Percentiles rank a stretch among this genome's conserved stretches.
These are phyloP conservation scores for Nomia melanderi DNA, from an alignment of 1,140 invertebrate species.

Conservation along the genomic window DNA sequence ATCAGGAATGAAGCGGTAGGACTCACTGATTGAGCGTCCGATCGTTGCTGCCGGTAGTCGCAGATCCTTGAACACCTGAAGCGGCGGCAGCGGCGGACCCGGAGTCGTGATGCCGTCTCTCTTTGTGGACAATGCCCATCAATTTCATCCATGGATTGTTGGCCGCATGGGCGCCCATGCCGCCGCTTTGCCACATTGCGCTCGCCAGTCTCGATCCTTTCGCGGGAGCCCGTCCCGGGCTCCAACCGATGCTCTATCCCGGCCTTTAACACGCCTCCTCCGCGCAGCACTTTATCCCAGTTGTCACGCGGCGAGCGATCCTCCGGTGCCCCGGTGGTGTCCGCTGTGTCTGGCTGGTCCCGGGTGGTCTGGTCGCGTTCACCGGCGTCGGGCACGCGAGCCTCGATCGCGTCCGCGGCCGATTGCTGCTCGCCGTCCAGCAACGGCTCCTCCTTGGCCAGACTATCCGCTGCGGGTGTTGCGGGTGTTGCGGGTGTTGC, in stretches of 20 bases:
- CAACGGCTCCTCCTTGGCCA: too few species aligned
- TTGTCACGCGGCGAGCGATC: constrained; percentile 16
- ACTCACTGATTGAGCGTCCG: constrained; percentile 86
- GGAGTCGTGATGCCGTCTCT: constrained; percentile 84
- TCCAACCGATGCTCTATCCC: constrained; percentile 51
- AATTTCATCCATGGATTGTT: constrained; percentile 92
- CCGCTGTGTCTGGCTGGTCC: too few species aligned
- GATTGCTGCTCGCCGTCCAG: too few species aligned
- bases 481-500: too few species aligned
- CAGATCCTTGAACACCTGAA: constrained; percentile 80
- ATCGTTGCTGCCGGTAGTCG: constrained; percentile 81
- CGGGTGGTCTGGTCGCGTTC: too few species aligned
- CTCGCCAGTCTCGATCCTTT: constrained; percentile 76
- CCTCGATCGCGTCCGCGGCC: too few species aligned
- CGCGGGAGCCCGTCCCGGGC: constrained; percentile 70
- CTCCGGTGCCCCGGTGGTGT: too few species aligned
- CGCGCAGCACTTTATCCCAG: constrained; percentile 24
- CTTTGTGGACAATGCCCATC: constrained; percentile 91
- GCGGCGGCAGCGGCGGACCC: constrained; percentile 81
- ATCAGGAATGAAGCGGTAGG: background rate
- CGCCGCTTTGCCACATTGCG: constrained; percentile 89
- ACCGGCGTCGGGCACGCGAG: too few species aligned
- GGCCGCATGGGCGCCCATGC: constrained; percentile 87
- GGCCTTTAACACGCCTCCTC: constrained; percentile 30
- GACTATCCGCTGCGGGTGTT: too few species aligned